Evolutionary conservation across 2,113 vertebrate genomes (phyloP).

Genomic region (Aegotheles bennettii): DNA sequence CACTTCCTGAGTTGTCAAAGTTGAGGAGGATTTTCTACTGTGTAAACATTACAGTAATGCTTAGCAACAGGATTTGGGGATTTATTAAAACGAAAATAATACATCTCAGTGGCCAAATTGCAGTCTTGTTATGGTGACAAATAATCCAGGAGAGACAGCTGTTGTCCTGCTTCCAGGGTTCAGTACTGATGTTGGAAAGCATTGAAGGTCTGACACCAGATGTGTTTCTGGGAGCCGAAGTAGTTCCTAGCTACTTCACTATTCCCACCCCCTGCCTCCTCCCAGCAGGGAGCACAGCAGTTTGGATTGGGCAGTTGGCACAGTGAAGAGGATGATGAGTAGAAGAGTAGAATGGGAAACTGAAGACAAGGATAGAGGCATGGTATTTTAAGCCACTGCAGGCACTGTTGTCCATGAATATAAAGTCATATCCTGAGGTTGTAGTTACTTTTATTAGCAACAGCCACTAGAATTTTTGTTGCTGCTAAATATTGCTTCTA

Average conservation of each 20-base stretch:
- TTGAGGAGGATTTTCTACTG: slow-evolving; percentile 5
- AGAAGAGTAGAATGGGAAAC: background rate
- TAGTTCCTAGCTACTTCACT: background rate
- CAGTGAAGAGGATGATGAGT: background rate
- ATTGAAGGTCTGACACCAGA: background rate
- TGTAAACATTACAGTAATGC: background rate
- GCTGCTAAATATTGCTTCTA: background rate
- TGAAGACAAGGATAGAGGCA: background rate
- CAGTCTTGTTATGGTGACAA: background rate
- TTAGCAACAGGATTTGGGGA: background rate
- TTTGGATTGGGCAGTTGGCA: background rate
- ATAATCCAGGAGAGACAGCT: background rate
- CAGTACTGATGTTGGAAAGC: background rate
- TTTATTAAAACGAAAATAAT: background rate
- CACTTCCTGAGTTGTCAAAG: background rate
- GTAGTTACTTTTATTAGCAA: background rate
- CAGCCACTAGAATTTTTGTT: background rate
- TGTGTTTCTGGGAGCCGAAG: background rate
- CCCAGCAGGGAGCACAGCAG: fast-evolving
- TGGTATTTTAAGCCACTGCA: background rate
- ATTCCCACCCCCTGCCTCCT: fast-evolving
- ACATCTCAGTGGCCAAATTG: background rate
- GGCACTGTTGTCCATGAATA: background rate
- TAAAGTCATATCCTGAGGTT: background rate
- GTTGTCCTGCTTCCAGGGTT: background rate